Base-by-base conservation (phyloP, 2,113 vertebrate genomes). In the Carlito syrichta region DNA sequence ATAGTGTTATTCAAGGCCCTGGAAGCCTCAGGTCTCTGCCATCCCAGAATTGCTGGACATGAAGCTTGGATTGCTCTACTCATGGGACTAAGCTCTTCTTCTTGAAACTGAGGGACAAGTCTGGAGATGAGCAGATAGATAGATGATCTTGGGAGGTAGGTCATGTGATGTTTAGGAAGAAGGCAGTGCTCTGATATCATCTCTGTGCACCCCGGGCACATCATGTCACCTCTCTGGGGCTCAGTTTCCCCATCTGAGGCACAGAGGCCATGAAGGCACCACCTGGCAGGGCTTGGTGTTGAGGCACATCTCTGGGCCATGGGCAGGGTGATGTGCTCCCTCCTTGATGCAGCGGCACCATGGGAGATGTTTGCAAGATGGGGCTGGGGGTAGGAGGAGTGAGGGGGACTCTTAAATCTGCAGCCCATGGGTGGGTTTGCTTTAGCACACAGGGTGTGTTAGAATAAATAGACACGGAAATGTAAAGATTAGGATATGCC, bases 321-420 rank as follows among this genome's bases (percentile, higher is more conserved):
- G 6, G 7, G 6, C 40, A 1, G 1, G 5, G 43, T 14, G 25
- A 22, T 10, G 2, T 0, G 2, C 27, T 6, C 16, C 52, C 22
- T 69, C 8, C 12, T 50, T 3, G 48, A 13, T 5, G 30, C 8
- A 77, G 71, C 25, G 32, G 9, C 16, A 12, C 8, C 27, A 0
- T 0, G 17, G 50, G 27, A 22, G 60, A 22, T 13, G 45, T 14
- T 74, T 56, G 40, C 43, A 48, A 25, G 38, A n/a, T n/a, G n/a
- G n/a, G n/a, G n/a, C n/a, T n/a, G n/a, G n/a, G n/a, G n/a, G n/a
- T n/a, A n/a, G n/a, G n/a, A n/a, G n/a, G n/a, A 58, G 40, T 16
- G 30, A 73, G 40, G 69, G 8, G 22, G 27, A 4, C 9, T 17
- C 52, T 50, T 1, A 2, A 1, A 22, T 43, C 14, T 17, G 0